Evolutionary conservation across 2,113 vertebrate species (phyloP).

Genomic region (Dicrurus megarhynchus): DNA sequence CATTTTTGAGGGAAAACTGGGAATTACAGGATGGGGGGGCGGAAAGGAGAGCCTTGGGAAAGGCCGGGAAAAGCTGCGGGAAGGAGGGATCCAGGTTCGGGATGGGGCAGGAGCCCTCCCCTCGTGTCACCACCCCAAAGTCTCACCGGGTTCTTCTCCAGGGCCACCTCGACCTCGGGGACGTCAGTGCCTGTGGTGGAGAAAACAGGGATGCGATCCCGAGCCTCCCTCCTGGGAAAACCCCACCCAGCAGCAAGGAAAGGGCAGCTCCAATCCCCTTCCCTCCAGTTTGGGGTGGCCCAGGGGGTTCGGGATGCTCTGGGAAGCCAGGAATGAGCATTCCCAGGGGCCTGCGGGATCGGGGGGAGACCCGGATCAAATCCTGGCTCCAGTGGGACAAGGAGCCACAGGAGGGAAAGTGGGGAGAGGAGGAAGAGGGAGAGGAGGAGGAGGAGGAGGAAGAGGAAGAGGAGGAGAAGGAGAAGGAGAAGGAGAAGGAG

Average conservation of each 20-base stretch:
- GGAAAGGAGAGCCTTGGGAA: background rate
- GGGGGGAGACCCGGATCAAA: background rate
- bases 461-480: background rate
- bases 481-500: too few relatives aligned
- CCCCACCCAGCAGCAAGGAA: rapidly evolving
- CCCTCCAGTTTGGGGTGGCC: background rate
- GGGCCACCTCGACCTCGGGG: rapidly evolving
- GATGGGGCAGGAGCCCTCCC: background rate
- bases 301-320: background rate
- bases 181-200: background rate
- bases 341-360: too few relatives aligned
- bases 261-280: rapidly evolving
- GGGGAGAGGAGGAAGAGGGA: too few relatives aligned
- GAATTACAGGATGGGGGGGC: background rate
- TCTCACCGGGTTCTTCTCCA: slow-evolving; percentile 30
- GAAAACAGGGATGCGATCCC: background rate
- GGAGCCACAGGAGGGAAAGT: rapidly evolving
- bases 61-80: background rate
- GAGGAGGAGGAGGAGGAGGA: too few relatives aligned
- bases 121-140: rapidly evolving
- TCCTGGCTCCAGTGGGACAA: background rate
- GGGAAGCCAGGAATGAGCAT: background rate
- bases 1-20: too few relatives aligned
- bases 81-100: rapidly evolving
- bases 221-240: background rate